Conservation (phyloP, 2,113 vertebrate species). For the Cheilinus undulatus region DNA sequence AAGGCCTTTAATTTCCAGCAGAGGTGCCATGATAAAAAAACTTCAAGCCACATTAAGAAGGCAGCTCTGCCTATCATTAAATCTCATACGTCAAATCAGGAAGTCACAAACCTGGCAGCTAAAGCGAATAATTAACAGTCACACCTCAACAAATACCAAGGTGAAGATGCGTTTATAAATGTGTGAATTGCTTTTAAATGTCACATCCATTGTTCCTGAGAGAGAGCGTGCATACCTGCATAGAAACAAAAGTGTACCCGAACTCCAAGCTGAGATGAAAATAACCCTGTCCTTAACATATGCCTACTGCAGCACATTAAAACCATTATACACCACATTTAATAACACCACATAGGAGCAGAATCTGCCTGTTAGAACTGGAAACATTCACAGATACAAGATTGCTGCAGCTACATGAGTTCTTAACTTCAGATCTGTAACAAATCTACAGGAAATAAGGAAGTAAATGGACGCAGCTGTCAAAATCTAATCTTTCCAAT, state of each 20-base stretch:
- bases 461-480: not conserved
- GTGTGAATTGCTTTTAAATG: not conserved
- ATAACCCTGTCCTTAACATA: not conserved
- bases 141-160: not conserved
- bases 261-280: too few species aligned
- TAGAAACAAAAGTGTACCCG: not conserved
- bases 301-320: not conserved
- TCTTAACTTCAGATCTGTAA: not conserved
- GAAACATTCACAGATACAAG: not conserved
- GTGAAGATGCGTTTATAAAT: not conserved
- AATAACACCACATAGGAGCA: conserved; percentile 5
- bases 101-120: not conserved
- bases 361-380: conserved; percentile 10
- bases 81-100: not conserved
- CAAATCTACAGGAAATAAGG: not conserved
- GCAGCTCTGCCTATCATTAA: not conserved
- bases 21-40: not conserved
- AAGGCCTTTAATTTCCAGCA: not conserved
- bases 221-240: not conserved
- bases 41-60: not conserved
- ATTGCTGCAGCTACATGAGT: not conserved
- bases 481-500: not conserved
- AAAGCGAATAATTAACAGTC: conserved; percentile 1
- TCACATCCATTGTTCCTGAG: not conserved
- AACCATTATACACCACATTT: conserved; percentile 8